Percentiles rank a stretch among this genome's conserved stretches.
Evolutionary conservation across 2,888 invertebrate species (phyloP).

Genomic region (Caenorhabditis becei): DNA sequence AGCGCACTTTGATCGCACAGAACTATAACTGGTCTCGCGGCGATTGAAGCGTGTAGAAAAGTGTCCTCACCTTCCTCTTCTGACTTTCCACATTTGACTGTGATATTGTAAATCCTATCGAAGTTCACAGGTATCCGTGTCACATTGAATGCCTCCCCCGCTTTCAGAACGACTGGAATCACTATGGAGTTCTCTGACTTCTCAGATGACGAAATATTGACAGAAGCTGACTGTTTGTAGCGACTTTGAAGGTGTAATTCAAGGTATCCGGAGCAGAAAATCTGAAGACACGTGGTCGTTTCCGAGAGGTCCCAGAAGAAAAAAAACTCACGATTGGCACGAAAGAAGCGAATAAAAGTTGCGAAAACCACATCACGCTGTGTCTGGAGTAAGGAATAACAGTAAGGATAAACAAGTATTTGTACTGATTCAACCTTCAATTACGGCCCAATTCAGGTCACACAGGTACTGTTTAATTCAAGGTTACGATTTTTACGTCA

Average conservation of each 20-base stretch:
- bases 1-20: no score
- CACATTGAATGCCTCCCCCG: conserved; percentile 7
- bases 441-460: conserved; percentile 47
- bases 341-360: not conserved
- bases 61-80: conserved; percentile 24
- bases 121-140: conserved; percentile 21
- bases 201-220: conserved; percentile 30
- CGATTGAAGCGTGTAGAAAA: no score
- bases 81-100: conserved; percentile 29
- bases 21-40: no score
- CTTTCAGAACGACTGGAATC: not conserved
- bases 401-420: conserved; percentile 14
- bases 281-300: no score
- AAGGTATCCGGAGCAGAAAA: conserved; percentile 20
- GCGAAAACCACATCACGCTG: not conserved
- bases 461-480: conserved; percentile 26
- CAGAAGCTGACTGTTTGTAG: conserved; percentile 5
- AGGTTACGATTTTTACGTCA: conserved; percentile 31
- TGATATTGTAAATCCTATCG: conserved; percentile 20
- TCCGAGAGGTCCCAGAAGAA: not conserved
- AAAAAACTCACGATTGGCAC: not conserved
- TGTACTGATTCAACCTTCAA: conserved; percentile 29
- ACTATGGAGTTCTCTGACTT: conserved; percentile 15
- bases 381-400: not conserved
- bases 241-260: conserved; percentile 37